Evolutionary conservation across 2,797 vertebrate species (phyloP).

Genomic region (Carduelis carduelis): DNA sequence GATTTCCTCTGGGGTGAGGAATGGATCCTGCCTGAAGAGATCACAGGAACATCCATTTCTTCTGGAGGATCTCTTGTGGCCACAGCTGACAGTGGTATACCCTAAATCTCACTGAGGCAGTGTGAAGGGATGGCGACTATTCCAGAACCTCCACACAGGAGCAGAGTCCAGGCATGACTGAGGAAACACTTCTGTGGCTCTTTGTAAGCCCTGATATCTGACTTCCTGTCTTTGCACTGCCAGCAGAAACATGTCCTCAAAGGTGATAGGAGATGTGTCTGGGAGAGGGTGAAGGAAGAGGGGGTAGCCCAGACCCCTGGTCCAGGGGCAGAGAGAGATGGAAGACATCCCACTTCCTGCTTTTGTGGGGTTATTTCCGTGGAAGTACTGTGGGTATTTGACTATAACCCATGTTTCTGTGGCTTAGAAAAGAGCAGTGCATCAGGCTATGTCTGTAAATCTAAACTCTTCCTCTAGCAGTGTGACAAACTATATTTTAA

Average conservation of each 20-base stretch:
- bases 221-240: accelerated
- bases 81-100: not conserved
- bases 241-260: accelerated
- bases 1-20: not conserved
- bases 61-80: not conserved
- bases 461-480: not conserved
- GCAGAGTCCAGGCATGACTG: not conserved
- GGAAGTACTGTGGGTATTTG: not conserved
- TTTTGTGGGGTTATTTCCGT: not conserved
- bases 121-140: accelerated
- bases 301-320: accelerated
- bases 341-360: too few relatives aligned
- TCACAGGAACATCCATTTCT: not conserved
- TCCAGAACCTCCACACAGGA: accelerated
- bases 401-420: accelerated
- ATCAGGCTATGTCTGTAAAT: not conserved
- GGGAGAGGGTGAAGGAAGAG: not conserved
- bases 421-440: too few relatives aligned
- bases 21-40: not conserved
- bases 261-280: not conserved
- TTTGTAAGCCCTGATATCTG: not conserved
- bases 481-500: not conserved
- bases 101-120: accelerated
- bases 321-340: not conserved
- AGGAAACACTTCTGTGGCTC: not conserved